phyloP scores from a whole-genome alignment of 2,888 invertebrate genomes.

The Troilus luridus region DNA sequence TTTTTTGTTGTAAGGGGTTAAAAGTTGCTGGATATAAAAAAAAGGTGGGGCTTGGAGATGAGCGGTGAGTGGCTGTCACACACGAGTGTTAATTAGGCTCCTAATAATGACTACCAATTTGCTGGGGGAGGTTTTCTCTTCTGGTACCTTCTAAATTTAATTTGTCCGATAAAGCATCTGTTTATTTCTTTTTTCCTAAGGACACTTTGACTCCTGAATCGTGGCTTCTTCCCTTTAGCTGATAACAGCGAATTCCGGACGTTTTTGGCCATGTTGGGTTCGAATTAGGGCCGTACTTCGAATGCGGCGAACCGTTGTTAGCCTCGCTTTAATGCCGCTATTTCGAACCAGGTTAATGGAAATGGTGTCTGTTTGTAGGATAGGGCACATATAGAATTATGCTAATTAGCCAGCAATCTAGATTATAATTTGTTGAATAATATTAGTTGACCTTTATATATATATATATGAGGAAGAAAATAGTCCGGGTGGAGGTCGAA shows the following conservation, averaged over 20 bases:
- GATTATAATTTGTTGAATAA: too few species aligned
- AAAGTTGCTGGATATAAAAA: slow-evolving; percentile 44
- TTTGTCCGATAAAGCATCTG: background rate
- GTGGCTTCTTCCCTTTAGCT: background rate
- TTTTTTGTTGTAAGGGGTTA: slow-evolving; percentile 40
- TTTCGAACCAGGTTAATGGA: background rate
- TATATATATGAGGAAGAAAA: too few species aligned
- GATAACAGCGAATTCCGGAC: slow-evolving; percentile 1
- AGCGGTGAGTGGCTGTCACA: slow-evolving; percentile 16
- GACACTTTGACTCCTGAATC: background rate
- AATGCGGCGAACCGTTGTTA: background rate
- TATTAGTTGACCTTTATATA: too few species aligned
- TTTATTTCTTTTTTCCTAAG: background rate
- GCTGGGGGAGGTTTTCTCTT: background rate
- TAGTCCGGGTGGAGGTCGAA: too few species aligned
- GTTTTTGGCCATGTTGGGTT: background rate
- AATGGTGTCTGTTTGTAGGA: background rate
- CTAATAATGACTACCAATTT: slow-evolving; percentile 49
- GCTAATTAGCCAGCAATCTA: background rate
- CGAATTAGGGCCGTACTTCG: background rate
- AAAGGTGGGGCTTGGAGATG: slow-evolving; percentile 30
- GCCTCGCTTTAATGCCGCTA: background rate
- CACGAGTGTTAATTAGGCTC: slow-evolving; percentile 38
- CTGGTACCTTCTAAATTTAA: background rate
- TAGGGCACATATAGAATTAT: background rate